Evolutionary conservation across 1,140 invertebrate genomes (phyloP), one percentile per base, ranked within the genome.

Genomic region (Sycophila sp.): DNA sequence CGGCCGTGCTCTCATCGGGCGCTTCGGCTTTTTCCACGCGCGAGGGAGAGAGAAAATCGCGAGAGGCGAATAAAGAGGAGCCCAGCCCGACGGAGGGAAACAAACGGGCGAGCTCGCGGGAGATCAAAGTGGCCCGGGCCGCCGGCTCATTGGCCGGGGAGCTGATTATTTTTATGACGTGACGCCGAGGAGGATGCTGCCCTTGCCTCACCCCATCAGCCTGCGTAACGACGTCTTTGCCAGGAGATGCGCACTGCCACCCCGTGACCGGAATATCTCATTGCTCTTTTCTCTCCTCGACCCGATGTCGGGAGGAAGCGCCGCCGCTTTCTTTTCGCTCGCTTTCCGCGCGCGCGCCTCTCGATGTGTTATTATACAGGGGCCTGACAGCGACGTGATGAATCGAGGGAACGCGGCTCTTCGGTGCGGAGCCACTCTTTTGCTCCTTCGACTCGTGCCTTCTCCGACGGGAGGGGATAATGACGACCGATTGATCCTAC

Each of bases 121-220:
- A 84, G 83, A 84, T 85, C 83, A 85, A 85, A 85, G 82, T 78
- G 53, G 72, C 71, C 75, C 40, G 58, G 72, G 73, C 22, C n/a
- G n/a, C n/a, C 17, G 40, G 76, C 80, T 84, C 82, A 82, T 83
- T 81, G 80, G 81, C 78, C 72, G 34, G 72, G 76, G 73, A 78
- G 77, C 78, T 85, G 83, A 85, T 84, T 84, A 85, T 85, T 85
- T 85, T 85, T 84, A 84, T 83, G 82, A 83, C 77, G 78, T 82
- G 84, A 85, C 69, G 76, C 72, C 76, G 80, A 77, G 76, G 78
- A 76, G 72, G 76, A 83, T 80, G 83, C 81, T 81, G 80, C 28
- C 51, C 78, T 82, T 77, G 74, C 79, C 78, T 71, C 75, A 75
- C 79, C 78, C 72, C 75, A 75, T 66, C 13, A 6, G 4, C 4